A percentile compares a stretch with the other conserved stretches of the same genome.
phyloP scores from a whole-genome alignment of 2,113 vertebrate genomes.

The Camelus dromedarius region DNA sequence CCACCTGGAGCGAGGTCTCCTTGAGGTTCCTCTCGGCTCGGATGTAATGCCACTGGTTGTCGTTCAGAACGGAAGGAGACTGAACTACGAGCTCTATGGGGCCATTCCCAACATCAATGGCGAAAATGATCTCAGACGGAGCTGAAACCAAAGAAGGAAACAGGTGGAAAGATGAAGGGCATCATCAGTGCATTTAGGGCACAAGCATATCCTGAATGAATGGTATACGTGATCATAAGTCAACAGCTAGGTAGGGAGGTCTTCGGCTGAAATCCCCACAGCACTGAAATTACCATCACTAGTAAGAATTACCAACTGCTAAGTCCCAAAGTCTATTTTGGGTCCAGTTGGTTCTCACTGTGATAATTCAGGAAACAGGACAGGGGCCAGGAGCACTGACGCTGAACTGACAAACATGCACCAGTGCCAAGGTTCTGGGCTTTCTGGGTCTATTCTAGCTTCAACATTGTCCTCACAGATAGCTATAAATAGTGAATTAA shows the following conservation, averaged over 20 bases:
- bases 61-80: conserved; percentile 93
- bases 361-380: neutral
- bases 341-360: accelerated
- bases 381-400: accelerated
- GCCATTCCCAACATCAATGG: conserved; percentile 95
- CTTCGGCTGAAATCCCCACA: neutral
- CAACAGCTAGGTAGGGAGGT: too few species aligned
- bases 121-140: conserved; percentile 94
- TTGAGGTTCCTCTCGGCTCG: conserved; percentile 95
- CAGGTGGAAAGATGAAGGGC: conserved; percentile 9
- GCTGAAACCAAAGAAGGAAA: conserved; percentile 86
- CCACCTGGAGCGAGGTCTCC: conserved; percentile 95
- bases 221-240: accelerated
- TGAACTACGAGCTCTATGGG: conserved; percentile 90
- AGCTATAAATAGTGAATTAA: neutral
- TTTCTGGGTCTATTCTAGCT: neutral
- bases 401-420: neutral
- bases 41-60: conserved; percentile 97
- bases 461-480: neutral
- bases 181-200: neutral
- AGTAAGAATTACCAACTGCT: neutral
- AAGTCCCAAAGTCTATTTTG: neutral
- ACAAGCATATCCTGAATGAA: neutral
- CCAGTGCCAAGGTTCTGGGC: neutral
- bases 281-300: neutral